Base-by-base conservation (phyloP, 2,888 invertebrate species). In the Spicauda simplicius region DNA sequence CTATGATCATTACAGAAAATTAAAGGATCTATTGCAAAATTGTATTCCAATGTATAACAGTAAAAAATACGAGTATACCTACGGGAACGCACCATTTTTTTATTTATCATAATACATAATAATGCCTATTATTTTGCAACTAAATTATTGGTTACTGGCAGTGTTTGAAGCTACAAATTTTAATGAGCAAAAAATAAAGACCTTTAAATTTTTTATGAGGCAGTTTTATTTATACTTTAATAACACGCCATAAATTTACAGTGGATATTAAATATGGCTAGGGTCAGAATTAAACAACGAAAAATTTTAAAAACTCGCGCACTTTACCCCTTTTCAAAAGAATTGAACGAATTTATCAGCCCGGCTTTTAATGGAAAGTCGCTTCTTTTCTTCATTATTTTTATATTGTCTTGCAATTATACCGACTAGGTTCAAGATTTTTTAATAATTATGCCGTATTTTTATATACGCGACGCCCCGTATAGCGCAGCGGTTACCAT, bases 261-360 rank as follows among this genome's bases (percentile, higher is more conserved):
- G 48, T 59, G 19, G 25, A 55, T 45, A 55, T 66, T 60, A 66
- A 60, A 66, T 55, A 55, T 50, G 16, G 60, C 60, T n/a, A 33
- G 16, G 60, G 55, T 16, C 10, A 48, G 55, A 66, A 55, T 66
- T 60, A 14, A 54, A 60, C n/a, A 60, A 16, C 30, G 55, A 30
- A 50, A 65, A 66, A 48, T 66, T 48, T 5, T 19, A 60, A 60
- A 45, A 55, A 16, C 37, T 60, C 33, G 14, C 12, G 30, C 37
- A 19, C 11, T 54, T 41, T 41, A 10, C n/a, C 6, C 30, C 45
- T 55, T 60, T 45, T 55, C 20, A 37, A 60, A 52, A 55, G 48
- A 60, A 66, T 66, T 60, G 54, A 45, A 66, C 60, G 48, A 59
- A 66, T 66, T 45, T 60, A 50, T 37, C 53, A 50, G 55, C 20